These are phyloP conservation scores for Myotis myotis DNA, from an alignment of 2,797 vertebrate genomes.

Conservation along the genomic window DNA sequence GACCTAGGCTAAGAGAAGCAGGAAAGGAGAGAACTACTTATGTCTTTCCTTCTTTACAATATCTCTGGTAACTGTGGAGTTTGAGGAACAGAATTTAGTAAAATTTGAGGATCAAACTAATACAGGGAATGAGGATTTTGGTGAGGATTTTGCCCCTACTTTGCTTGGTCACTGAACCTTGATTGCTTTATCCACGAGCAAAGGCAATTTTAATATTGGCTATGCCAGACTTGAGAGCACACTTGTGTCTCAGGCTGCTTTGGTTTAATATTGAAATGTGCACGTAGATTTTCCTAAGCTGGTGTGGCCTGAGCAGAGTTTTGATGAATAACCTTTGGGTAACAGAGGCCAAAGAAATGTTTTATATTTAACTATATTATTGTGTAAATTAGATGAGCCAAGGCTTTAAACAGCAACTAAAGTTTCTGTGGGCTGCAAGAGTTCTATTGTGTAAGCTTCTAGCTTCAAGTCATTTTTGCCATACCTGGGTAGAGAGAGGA, in stretches of 20 bases:
- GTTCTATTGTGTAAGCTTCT: background rate
- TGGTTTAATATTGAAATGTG: background rate
- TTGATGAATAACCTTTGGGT: background rate
- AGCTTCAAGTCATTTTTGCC: background rate
- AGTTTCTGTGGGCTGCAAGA: background rate
- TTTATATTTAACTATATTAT: background rate
- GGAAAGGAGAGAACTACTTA: background rate
- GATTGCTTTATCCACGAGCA: background rate
- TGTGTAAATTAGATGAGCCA: background rate
- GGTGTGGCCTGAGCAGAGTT: background rate
- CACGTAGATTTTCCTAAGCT: background rate
- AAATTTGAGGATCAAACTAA: background rate
- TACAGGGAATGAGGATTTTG: background rate
- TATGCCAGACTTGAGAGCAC: background rate
- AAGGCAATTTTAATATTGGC: background rate
- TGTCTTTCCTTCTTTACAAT: background rate
- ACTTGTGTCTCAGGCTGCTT: background rate
- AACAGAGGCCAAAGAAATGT: background rate
- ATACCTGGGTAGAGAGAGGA: background rate
- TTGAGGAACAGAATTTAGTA: background rate
- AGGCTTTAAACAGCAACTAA: background rate
- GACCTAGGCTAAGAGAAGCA: background rate
- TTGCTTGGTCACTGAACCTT: background rate
- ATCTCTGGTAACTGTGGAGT: background rate
- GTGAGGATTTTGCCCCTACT: background rate